Evolutionary conservation across 2,113 vertebrate species (phyloP).

Genomic region (Gopherus evgoodei): DNA sequence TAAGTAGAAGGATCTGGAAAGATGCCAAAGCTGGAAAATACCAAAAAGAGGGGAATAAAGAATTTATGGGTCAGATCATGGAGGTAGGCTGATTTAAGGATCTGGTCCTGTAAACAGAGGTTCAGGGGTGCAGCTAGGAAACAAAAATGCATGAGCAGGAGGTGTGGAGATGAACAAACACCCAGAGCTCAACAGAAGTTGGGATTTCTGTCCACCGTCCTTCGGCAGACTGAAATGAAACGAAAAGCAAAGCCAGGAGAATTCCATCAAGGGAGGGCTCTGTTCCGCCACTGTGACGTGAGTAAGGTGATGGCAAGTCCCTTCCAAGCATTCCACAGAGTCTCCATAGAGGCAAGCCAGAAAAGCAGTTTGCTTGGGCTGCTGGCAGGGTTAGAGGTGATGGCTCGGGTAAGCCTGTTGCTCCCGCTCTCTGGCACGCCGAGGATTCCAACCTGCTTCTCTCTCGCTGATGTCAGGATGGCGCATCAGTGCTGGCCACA

Average conservation of each 20-base stretch:
- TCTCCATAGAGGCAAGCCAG: slow-evolving; percentile 56
- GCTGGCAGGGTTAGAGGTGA: slow-evolving; percentile 22
- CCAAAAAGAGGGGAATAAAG: not conserved
- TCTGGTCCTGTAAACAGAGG: not conserved
- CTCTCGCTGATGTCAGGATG: slow-evolving; percentile 51
- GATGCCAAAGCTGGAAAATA: not conserved
- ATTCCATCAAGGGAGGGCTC: not conserved
- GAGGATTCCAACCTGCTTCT: slow-evolving; percentile 59
- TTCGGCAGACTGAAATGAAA: not conserved
- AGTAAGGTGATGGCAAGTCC: not conserved
- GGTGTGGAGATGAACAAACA: not conserved
- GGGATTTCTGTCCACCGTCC: not conserved
- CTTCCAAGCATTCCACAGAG: slow-evolving; percentile 52
- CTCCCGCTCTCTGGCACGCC: slow-evolving; percentile 55
- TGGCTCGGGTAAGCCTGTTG: slow-evolving; percentile 41
- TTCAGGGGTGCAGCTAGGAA: not conserved
- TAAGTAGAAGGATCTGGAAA: not conserved
- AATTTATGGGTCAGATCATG: not conserved
- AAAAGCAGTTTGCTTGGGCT: slow-evolving; percentile 35
- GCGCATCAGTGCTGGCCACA: slow-evolving; percentile 19
- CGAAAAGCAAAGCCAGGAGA: not conserved
- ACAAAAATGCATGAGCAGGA: not conserved
- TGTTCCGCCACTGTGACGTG: not conserved
- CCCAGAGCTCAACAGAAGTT: not conserved
- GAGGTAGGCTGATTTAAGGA: not conserved